Evolutionary conservation across 2,888 invertebrate species (phyloP), one percentile per base, ranked within the genome.

Genomic region (Mesorhabditis belari): DNA sequence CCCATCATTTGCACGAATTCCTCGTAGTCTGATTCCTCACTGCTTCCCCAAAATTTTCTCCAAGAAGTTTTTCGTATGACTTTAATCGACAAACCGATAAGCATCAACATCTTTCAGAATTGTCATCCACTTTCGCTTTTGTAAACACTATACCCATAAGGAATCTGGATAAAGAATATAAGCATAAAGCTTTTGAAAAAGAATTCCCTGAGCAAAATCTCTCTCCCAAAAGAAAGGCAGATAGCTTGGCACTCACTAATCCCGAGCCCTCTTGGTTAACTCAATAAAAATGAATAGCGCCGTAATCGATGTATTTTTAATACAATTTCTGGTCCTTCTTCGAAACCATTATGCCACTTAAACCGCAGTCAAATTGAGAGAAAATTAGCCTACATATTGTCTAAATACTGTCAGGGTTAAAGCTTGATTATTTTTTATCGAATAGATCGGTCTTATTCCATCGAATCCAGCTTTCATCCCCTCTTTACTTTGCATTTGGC

Each of bases 91-190:
- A 44, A 24, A 63, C 75, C 74, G n/a, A 57, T 76, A 73, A 57
- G 69, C 69, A 65, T 75, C 73, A 50, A 73, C 70, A 27, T 70
- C 67, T 5, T 55, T 61, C 65, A 76, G 70, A 70, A 78, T n/a
- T 79, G 54, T 79, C 78, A 66, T 78, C 77, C 51, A 78, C 78
- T 64, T 78, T 77, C 21, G 65, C 67, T 57, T 78, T 77, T 56
- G 73, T 76, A 67, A 79, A 78, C 63, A 77, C 76, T 77, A 77
- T 77, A 53, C 77, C 77, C 77, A 77, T 77, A 61, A 77, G 72
- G 6, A 67, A 67, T 61, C 70, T 70, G 64, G 19, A 23, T 66
- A 63, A 24, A 55, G 21, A 9, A 21, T 5, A 51, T 21, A 12
- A 12, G 21, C 12, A 1, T 2, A 44, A 21, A 21, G 44, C 26